Base-by-base conservation (phyloP, 30 jellyfish, hydroid and myxozoan species). In the Turritopsis rubra region DNA sequence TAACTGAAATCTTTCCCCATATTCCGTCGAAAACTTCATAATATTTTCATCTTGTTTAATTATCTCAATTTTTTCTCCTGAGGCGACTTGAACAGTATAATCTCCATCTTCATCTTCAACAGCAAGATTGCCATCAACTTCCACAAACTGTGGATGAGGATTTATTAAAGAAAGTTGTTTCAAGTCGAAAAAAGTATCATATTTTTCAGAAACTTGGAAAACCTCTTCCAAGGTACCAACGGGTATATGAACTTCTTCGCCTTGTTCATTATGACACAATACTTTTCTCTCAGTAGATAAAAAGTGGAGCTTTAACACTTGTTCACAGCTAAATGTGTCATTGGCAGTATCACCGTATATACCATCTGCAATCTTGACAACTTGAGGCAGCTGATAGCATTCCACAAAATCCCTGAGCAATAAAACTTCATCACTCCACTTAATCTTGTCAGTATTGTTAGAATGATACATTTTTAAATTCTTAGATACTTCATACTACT, bases 271-370 rank as follows among this genome's bases (percentile, higher is more conserved):
- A 0, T 18, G 21, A 8, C 92, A 92, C 16, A 70, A 52, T 21
- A 86, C 87, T 53, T 83, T 85, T n/a, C 30, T 79, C 54, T 78
- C 77, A 0, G 89, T 81, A 25, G 83, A 74, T 75, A 82, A 65
- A 71, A 88, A 90, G 70, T 90, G 97, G 17, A 90, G 52, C 73
- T 90, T 90, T 83, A 90, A 66, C 26, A 85, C 68, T 71, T 90
- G 97, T 19, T 95, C 97, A 21, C 90, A 65, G 75, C 97, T 90
- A 75, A 90, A 79, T 29, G 95, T 85, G 73, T 90, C 79, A 68
- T 90, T 95, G 20, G 85, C 91, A 7, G 79, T 88, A 20, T 75
- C 88, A n/a, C 96, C 94, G 68, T 90, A 90, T 73, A 70, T 81
- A 3, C 97, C 97, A 25, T 90, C 97, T 52, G 76, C 95, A 66